Base-by-base conservation (phyloP, 2,113 vertebrate genomes). In the Pterocles orientalis region DNA sequence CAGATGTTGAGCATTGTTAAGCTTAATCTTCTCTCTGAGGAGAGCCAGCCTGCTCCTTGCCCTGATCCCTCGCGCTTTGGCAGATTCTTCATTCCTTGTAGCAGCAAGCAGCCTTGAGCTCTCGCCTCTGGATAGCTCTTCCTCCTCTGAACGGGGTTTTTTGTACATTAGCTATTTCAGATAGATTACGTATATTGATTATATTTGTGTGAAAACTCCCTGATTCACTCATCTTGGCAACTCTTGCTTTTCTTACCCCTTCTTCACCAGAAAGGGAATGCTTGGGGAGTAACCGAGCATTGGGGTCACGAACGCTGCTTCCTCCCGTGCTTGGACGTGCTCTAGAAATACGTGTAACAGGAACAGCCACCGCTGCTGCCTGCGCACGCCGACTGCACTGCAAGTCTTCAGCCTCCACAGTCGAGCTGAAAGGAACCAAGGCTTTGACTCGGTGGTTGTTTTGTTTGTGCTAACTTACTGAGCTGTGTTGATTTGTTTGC, bases 401-500 rank as follows among this genome's bases (percentile, higher is more conserved):
- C 68, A 10, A 4, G 18, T 20, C 68, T 57, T 56, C 50, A 10
- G 39, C 61, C 48, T 45, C n/a, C 7, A 5, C 39, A 7, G 41
- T 23, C n/a, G 31, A 65, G 53, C 62, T 11, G 47, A 48, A 41
- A 68, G 56, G 53, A 87, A 72, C 57, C 51, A 56, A 34, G 86
- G 85, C 72, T 82, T 50, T 77, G 51, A 29, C 47, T 77, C 0
- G 1, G 23, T 51, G 57, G 64, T 71, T 48, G 62, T 62, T 83
- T 58, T 62, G 54, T 85, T 92, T 91, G n/a, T 68, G n/a, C 39
- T 93, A 31, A 25, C 48, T 92, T 78, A 68, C 76, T 88, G 79
- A 88, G 54, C 75, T 91, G 79, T 28, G 14, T 66, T 77, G 61
- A 76, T 90, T 71, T 88, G 66, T 92, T 95, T 91, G 61, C 50